Conservation (phyloP, 2,113 vertebrate species). For the Sinocyclocheilus grahami region DNA sequence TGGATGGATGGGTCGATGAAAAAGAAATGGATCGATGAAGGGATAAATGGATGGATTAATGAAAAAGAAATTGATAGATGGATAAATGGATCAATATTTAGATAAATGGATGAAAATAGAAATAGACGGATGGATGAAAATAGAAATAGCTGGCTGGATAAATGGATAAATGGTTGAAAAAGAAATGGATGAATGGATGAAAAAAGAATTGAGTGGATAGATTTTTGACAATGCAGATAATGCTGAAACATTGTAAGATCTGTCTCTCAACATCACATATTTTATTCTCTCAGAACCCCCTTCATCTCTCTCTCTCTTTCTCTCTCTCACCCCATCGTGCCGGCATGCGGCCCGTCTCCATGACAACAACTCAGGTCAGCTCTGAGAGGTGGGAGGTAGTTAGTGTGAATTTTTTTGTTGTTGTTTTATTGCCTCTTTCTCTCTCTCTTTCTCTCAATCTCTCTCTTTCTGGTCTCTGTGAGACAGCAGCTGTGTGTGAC, state of each 20-base stretch:
- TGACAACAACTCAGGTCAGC: slow-evolving; percentile 48
- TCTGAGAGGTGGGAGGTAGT: slow-evolving; percentile 42
- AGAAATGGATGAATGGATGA: not conserved
- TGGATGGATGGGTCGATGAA: not conserved
- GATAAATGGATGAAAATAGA: not conserved
- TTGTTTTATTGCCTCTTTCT: slow-evolving; percentile 1
- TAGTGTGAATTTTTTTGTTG: slow-evolving; percentile 6
- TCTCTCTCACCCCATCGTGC: slow-evolving; percentile 1
- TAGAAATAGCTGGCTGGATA: not conserved
- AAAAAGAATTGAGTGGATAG: not conserved
- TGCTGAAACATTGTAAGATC: slow-evolving; percentile 70
- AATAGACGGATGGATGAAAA: not conserved
- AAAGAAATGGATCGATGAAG: not conserved
- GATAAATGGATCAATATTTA: not conserved
- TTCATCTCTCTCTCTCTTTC: slow-evolving; percentile 4
- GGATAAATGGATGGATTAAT: not conserved
- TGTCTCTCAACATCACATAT: slow-evolving; percentile 68
- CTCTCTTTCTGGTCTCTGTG: slow-evolving; percentile 25
- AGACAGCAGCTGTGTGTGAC: slow-evolving; percentile 37
- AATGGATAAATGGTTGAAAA: not conserved
- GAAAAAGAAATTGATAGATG: not conserved
- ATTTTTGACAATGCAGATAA: slow-evolving; percentile 11
- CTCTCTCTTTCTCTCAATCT: slow-evolving; percentile 29
- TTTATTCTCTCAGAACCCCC: slow-evolving; percentile 44
- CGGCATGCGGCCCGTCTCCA: slow-evolving; percentile 40